Evolutionary conservation across 2,113 vertebrate genomes (phyloP).

Genomic region (Macroglossus sobrinus): DNA sequence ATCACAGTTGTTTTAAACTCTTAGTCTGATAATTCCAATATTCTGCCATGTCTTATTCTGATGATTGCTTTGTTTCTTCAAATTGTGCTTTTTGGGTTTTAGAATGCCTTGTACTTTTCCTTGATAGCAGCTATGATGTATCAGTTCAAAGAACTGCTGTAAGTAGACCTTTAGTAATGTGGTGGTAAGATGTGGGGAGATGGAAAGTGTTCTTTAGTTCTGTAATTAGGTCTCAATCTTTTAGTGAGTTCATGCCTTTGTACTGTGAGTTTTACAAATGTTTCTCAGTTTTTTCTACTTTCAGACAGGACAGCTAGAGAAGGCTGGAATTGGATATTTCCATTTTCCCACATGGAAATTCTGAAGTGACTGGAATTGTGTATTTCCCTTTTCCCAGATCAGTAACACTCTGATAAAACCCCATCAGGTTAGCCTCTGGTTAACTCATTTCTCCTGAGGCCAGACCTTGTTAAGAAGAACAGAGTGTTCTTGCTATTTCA

Average conservation of each 20-base stretch:
- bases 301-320: not conserved
- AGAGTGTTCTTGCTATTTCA: not conserved
- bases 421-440: not conserved
- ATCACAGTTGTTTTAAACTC: not conserved
- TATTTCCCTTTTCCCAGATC: not conserved
- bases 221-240: not conserved
- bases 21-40: not conserved
- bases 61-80: not conserved
- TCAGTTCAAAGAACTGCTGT: not conserved
- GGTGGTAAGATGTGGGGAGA: too few relatives aligned
- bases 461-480: not conserved
- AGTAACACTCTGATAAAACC: not conserved
- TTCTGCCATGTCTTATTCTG: not conserved
- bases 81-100: not conserved
- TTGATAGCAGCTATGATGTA: not conserved
- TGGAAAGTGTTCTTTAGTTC: not conserved
- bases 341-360: not conserved
- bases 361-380: not conserved
- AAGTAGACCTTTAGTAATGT: not conserved
- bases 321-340: not conserved
- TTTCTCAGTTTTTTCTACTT: not conserved
- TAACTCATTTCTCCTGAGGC: not conserved
- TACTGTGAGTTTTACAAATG: not conserved
- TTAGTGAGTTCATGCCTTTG: not conserved
- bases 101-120: not conserved